Evolutionary conservation across 2,113 vertebrate genomes (phyloP).

Genomic region (Saimiri boliviensis): DNA sequence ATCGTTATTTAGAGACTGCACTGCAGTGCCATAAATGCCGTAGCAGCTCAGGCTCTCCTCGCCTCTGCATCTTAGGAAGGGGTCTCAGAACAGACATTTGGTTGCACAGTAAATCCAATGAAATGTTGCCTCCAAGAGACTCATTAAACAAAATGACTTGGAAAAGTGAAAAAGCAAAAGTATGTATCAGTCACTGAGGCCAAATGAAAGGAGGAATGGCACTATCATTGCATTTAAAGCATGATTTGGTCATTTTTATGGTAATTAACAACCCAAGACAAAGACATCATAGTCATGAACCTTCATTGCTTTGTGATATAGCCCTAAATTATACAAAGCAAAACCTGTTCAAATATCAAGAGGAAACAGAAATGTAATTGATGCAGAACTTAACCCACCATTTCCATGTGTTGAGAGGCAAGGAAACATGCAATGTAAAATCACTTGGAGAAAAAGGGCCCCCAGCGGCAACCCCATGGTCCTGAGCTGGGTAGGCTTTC

Average conservation of each 20-base stretch:
- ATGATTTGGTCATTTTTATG: neutral
- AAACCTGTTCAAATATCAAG: neutral
- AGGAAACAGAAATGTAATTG: neutral
- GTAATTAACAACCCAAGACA: no score
- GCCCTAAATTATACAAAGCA: neutral
- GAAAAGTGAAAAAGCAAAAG: neutral
- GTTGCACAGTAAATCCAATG: neutral
- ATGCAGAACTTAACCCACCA: neutral
- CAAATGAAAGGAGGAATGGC: neutral
- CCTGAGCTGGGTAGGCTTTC: accelerated
- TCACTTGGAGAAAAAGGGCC: no score
- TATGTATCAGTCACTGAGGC: neutral
- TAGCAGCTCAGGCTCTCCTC: accelerated
- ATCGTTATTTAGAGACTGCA: accelerated
- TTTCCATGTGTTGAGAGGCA: neutral
- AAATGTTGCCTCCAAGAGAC: neutral
- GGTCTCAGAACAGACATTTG: neutral
- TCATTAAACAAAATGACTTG: neutral
- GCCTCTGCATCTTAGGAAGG: neutral
- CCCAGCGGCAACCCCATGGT: accelerated
- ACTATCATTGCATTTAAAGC: accelerated
- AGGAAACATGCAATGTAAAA: accelerated
- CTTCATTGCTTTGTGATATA: accelerated
- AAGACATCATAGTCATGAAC: accelerated
- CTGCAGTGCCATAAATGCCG: accelerated